Evolutionary conservation across 2,113 vertebrate species (phyloP).

Genomic region (Trichechus manatus): DNA sequence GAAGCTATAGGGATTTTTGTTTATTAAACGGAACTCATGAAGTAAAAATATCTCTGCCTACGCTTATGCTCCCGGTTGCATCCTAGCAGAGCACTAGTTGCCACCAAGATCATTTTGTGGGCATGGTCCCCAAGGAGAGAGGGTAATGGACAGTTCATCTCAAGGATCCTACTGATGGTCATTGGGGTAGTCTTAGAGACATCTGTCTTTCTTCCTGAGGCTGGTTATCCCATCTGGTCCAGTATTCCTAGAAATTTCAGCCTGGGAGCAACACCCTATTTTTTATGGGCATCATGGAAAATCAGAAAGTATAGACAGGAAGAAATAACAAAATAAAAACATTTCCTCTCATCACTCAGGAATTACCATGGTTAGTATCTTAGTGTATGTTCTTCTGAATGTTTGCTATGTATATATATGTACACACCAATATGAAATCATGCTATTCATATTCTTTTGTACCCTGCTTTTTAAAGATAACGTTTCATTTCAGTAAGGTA

Average conservation of each 20-base stretch:
- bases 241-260: background rate
- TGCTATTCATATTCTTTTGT: background rate
- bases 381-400: background rate
- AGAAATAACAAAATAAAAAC: background rate
- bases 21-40: background rate
- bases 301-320: background rate
- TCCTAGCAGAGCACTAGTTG: background rate
- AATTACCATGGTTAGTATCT: background rate
- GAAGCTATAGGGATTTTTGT: background rate
- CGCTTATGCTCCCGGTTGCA: background rate
- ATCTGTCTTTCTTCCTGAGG: background rate
- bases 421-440: background rate
- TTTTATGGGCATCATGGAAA: background rate
- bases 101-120: background rate
- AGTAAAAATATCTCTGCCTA: background rate
- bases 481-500: constrained; percentile 7
- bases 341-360: background rate
- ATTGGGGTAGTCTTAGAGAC: background rate
- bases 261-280: background rate
- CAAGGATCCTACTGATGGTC: background rate
- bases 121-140: background rate
- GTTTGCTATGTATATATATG: background rate
- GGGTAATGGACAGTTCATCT: background rate
- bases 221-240: background rate
- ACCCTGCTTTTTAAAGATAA: background rate